Base-by-base conservation (phyloP, 2,113 vertebrate genomes). In the Oxygymnocypris stewartii region DNA sequence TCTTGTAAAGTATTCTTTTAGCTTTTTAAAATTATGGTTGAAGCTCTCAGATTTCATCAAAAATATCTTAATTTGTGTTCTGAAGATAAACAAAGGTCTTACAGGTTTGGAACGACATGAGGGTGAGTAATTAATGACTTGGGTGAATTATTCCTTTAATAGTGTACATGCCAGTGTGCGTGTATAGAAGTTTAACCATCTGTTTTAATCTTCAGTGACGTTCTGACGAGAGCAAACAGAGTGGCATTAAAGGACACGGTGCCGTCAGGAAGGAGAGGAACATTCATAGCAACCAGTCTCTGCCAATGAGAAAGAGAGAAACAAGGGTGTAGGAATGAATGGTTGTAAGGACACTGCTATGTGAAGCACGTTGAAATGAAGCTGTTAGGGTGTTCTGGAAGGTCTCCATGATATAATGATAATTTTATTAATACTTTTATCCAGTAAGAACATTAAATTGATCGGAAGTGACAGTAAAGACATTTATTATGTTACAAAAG, bases 251-350 rank as follows among this genome's bases (percentile, higher is more conserved):
- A 98, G 51, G 96, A 96, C 81, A 98, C 97, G 0, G 96, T 98
- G 31, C 97, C 97, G 10, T 98, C 97, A 2, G 94, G 84, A 87
- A 96, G 96, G 67, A 98, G 94, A 51, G 97, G 97, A 95, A 98
- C 97, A 90, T 98, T 98, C 97, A 98, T 98, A 1, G 96, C 95
- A 14, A 98, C 97, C 87, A 98, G 92, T 85, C 97, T 95, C 97
- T 98, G 93, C 1, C 75, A 35, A 74, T 13, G 28, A 83, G 31
- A 89, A 14, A 18, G n/a, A 79, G 37, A 81, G 51, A 74, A 16
- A 54, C 44, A 71, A 25, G 86, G 28, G 69, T 42, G 82, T 42
- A 81, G 67, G 57, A 6, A 14, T 73, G 37, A 44, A 69, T 28
- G 74, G 13, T 18, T 74, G 16, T 9, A 35, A 69, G 31, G 16